Base-by-base conservation (phyloP, 1,140 invertebrate species). In the Littorina saxatilis region DNA sequence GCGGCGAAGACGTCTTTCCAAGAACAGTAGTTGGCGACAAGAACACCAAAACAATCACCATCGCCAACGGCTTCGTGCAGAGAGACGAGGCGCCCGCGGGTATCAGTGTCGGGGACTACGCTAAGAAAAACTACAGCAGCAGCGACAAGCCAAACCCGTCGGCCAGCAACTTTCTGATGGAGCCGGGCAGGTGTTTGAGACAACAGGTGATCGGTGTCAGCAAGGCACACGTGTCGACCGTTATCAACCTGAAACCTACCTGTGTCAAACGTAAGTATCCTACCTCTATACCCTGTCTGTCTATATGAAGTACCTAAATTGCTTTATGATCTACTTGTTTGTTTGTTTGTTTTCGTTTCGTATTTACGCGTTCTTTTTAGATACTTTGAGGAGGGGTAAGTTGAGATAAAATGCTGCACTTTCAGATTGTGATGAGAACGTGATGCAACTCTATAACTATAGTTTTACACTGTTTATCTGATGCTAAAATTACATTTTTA, bases 171-270 rank as follows among this genome's bases (percentile, higher is more conserved):
- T 86, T 86, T 37, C 68, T 39, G 20, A 50, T 86, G 78, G 84
- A 86, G 72, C 84, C 84, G 32, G 84, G 84, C 17, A 70, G 80
- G 43, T 86, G 84, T 79, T 37, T 84, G 0, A 63, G 82, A 70
- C 55, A 82, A 13, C 76, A 79, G 0, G 35, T 86, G 72, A 77
- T 66, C 52, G 84, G 82, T 52, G 82, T 84, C 2, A 81, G 82
- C 17, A 78, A 75, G 58, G 81, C 82, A 2, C 84, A 83, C 73
- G 76, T 85, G 37, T 75, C 72, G 23, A 80, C 40, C 32, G 39
- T 43, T 32, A 37, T 81, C 40, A 35, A 79, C 27, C 52, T 83
- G 1, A 50, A 68, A 20, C 84, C 84, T 23, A 39, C 70, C 1
- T 85, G 84, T 39, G 66, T 85, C n/a, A 82, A 80, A 74, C 47